phyloP scores from a whole-genome alignment of 2,888 invertebrate species.

The Aleiodes leptofemur region DNA sequence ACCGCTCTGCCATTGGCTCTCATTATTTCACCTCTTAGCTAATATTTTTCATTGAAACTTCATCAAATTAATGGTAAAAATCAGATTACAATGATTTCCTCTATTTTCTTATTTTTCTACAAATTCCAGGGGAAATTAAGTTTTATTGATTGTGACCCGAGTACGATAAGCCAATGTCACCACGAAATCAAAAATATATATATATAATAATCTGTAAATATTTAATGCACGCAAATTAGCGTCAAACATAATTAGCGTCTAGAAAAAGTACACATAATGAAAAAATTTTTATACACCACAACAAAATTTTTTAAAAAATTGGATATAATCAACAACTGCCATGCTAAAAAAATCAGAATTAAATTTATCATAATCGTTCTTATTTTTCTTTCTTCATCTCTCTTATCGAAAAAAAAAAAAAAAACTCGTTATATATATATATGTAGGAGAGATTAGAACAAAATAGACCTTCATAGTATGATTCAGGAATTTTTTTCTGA shows the following conservation, averaged over 20 bases:
- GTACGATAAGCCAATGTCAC: constrained; percentile 7
- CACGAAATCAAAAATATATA: background rate
- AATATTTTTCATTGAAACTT: constrained; percentile 39
- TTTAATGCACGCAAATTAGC: constrained; percentile 50
- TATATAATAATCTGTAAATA: constrained; percentile 29
- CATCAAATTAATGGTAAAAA: constrained; percentile 7
- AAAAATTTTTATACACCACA: constrained; percentile 56
- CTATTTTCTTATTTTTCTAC: background rate
- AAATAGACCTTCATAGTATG: too few species aligned
- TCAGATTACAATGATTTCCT: background rate
- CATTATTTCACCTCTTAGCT: constrained; percentile 74
- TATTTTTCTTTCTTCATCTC: background rate
- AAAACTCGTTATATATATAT: constrained; percentile 19
- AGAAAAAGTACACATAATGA: constrained; percentile 59
- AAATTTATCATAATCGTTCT: constrained; percentile 50
- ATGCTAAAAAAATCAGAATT: constrained; percentile 68
- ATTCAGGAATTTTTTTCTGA: too few species aligned
- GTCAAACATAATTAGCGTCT: constrained; percentile 57
- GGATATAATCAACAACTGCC: constrained; percentile 61
- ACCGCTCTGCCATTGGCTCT: constrained; percentile 75
- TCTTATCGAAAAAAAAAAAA: constrained; percentile 27
- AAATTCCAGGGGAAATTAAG: too few species aligned
- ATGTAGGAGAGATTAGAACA: background rate
- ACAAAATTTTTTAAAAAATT: constrained; percentile 54
- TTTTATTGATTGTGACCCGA: background rate